Evolutionary conservation across 2,888 invertebrate species (phyloP).

Genomic region (Isotomurus palustris): DNA sequence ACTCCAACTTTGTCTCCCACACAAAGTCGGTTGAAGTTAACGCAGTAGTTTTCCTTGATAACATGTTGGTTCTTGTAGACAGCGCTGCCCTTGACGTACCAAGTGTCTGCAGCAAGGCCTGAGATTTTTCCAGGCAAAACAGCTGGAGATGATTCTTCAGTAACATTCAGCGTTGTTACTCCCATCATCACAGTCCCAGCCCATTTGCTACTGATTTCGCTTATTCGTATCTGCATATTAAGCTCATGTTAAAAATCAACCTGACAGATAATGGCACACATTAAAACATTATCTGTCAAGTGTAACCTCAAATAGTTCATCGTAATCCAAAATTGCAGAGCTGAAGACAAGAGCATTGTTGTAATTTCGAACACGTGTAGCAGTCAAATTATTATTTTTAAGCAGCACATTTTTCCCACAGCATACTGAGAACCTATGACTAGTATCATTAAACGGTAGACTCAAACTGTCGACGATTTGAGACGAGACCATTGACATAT

Average conservation of each 20-base stretch:
- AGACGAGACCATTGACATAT: conserved; percentile 47
- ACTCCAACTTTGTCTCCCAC: conserved; percentile 70
- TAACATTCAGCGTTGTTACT: conserved; percentile 59
- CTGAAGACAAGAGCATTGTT: conserved; percentile 65
- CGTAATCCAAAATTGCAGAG: conserved; percentile 64
- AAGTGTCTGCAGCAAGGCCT: conserved; percentile 38
- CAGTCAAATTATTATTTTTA: conserved; percentile 63
- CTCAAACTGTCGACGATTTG: conserved; percentile 47
- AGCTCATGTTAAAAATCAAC: background rate
- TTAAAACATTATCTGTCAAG: no score
- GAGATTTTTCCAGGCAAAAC: conserved; percentile 61
- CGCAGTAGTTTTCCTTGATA: conserved; percentile 65
- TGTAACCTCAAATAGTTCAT: conserved; percentile 67
- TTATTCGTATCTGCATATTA: conserved; percentile 54
- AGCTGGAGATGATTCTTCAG: conserved; percentile 58
- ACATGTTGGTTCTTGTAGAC: conserved; percentile 63
- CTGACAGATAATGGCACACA: background rate
- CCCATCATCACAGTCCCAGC: conserved; percentile 75
- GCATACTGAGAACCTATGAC: conserved; percentile 53
- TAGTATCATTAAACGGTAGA: conserved; percentile 53
- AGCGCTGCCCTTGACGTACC: conserved; percentile 59
- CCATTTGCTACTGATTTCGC: conserved; percentile 60
- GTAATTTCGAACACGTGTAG: conserved; percentile 59
- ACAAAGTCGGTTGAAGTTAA: conserved; percentile 74
- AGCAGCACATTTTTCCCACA: conserved; percentile 66